Conservation (phyloP, 2,888 invertebrate genomes). For the Leucoptera coffeella region DNA sequence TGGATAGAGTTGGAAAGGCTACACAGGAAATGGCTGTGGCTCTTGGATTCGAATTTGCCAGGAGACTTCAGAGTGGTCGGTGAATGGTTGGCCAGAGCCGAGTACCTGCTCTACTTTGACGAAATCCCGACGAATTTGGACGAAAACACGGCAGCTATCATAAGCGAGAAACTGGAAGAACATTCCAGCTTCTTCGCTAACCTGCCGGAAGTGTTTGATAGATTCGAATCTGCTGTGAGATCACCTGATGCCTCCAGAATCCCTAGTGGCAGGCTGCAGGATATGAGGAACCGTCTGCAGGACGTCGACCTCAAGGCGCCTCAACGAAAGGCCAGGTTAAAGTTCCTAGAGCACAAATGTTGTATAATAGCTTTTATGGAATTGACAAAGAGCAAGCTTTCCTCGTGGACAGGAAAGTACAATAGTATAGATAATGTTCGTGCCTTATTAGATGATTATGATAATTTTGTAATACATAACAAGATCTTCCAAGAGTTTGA, state of each 20-base stretch:
- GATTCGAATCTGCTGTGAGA: conserved; percentile 69
- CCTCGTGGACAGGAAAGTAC: conserved; percentile 85
- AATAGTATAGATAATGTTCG: conserved; percentile 77
- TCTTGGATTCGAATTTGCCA: conserved; percentile 78
- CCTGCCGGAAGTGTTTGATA: conserved; percentile 67
- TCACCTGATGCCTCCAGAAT: conserved; percentile 65
- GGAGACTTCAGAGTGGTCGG: conserved; percentile 82
- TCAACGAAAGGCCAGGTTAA: conserved; percentile 76
- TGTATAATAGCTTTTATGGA: conserved; percentile 89
- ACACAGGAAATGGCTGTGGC: conserved; percentile 83
- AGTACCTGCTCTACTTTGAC: conserved; percentile 72
- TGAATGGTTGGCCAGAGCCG: conserved; percentile 86
- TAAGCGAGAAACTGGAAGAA: conserved; percentile 82
- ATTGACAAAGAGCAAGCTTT: conserved; percentile 82
- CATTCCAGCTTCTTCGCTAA: conserved; percentile 87
- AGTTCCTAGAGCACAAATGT: conserved; percentile 89
- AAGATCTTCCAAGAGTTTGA: conserved; percentile 92
- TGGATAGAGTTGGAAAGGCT: conserved; percentile 78
- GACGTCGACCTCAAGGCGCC: conserved; percentile 70
- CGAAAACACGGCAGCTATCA: conserved; percentile 82
- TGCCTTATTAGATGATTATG: conserved; percentile 80
- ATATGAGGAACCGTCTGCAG: conserved; percentile 72
- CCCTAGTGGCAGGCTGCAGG: conserved; percentile 73
- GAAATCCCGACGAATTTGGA: conserved; percentile 80
- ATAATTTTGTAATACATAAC: conserved; percentile 87